Conservation (phyloP, 2,888 invertebrate species). For the Leptura quadrifasciata region DNA sequence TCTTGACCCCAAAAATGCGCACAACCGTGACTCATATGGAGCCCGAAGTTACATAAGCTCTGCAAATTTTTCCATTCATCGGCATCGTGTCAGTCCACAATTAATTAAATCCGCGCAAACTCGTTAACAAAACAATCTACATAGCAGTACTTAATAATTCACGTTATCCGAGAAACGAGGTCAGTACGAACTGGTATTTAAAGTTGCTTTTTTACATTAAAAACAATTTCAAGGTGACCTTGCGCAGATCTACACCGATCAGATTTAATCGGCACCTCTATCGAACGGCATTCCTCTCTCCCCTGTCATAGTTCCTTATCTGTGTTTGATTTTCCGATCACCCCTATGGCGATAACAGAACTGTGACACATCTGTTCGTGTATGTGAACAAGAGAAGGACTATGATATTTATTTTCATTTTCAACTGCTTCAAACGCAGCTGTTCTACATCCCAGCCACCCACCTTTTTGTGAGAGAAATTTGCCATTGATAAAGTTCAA, state of each 20-base stretch:
- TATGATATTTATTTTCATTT: constrained; percentile 37
- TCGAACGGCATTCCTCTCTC: constrained; percentile 16
- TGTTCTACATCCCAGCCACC: constrained; percentile 17
- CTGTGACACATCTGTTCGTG: constrained; percentile 35
- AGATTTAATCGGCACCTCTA: constrained; percentile 36
- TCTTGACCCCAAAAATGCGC: constrained; percentile 4
- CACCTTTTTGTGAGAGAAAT: constrained; percentile 30
- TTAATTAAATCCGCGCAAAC: constrained; percentile 38
- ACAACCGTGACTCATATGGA: background rate
- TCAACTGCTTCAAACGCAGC: constrained; percentile 36
- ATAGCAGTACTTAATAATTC: constrained; percentile 41
- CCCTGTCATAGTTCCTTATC: constrained; percentile 16
- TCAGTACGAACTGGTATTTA: constrained; percentile 30
- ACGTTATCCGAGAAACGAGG: constrained; percentile 38
- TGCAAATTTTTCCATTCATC: constrained; percentile 29
- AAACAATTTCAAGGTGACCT: constrained; percentile 40
- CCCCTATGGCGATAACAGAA: constrained; percentile 35
- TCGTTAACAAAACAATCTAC: constrained; percentile 39
- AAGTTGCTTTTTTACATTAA: constrained; percentile 31
- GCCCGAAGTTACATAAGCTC: constrained; percentile 19
- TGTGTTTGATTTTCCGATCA: constrained; percentile 36
- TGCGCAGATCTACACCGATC: constrained; percentile 21
- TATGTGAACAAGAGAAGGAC: constrained; percentile 24
- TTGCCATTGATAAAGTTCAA: constrained; percentile 5
- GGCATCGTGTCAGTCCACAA: constrained; percentile 18